These are phyloP conservation scores for Astropecten irregularis DNA, from an alignment of 53 echinoderm and acorn worm genomes.

Conservation along the genomic window DNA sequence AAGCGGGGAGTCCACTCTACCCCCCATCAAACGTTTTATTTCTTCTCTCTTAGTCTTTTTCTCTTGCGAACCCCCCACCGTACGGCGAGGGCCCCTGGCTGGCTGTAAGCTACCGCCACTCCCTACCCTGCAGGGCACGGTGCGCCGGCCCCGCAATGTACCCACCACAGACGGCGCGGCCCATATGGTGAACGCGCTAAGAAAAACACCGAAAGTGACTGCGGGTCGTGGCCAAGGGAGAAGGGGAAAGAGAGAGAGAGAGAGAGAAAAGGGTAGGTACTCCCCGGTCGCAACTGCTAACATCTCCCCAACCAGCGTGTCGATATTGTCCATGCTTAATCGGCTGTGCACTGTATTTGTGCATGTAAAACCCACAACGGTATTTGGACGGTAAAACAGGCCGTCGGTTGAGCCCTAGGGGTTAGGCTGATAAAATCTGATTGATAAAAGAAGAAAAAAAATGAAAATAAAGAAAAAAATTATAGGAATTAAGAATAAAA, in stretches of 20 bases:
- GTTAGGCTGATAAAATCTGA: background rate
- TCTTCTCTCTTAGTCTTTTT: too few relatives aligned
- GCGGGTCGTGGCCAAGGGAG: background rate
- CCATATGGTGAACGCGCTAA: constrained; percentile 55
- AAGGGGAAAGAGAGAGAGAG: background rate
- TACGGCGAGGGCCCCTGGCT: too few relatives aligned
- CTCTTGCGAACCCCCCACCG: too few relatives aligned
- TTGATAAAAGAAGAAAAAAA: background rate
- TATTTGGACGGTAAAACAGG: constrained; percentile 3
- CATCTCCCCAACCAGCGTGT: constrained; percentile 26
- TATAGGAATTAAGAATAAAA: too few relatives aligned
- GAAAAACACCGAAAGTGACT: constrained; percentile 58
- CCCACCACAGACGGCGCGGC: constrained; percentile 18
- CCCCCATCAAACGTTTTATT: too few relatives aligned
- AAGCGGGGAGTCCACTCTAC: constrained; percentile 2
- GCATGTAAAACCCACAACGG: constrained; percentile 32
- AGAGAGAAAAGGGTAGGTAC: background rate
- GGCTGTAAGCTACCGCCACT: too few relatives aligned
- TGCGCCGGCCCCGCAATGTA: background rate
- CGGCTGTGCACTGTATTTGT: constrained; percentile 47
- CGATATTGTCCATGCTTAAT: constrained; percentile 44
- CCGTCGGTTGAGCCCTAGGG: constrained; percentile 36
- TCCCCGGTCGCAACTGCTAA: constrained; percentile 30
- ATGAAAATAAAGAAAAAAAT: too few relatives aligned
- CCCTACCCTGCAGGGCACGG: too few relatives aligned